Evolutionary conservation across 1,140 invertebrate species (phyloP).

Genomic region (Bombus difficillimus): DNA sequence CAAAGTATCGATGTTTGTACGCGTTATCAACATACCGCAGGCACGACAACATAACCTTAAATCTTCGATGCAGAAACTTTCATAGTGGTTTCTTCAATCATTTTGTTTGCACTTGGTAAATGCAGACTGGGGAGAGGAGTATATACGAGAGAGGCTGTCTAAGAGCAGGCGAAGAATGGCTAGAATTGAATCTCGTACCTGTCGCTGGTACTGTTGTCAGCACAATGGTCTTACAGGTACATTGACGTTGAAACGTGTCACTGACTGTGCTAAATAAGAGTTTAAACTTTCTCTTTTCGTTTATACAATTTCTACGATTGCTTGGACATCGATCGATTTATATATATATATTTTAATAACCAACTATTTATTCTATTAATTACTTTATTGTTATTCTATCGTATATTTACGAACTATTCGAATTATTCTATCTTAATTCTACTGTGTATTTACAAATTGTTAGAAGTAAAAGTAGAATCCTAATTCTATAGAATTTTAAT

Average conservation of each 20-base stretch:
- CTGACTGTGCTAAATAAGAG: conserved; percentile 4
- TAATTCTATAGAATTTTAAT: no score
- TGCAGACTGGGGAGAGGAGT: conserved; percentile 90
- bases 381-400: no score
- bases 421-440: no score
- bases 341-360: not conserved
- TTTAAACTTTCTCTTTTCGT: conserved; percentile 43
- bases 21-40: conserved; percentile 36
- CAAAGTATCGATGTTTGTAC: not conserved
- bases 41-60: conserved; percentile 38
- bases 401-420: no score
- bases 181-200: conserved; percentile 94
- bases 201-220: conserved; percentile 92
- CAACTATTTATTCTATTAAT: no score
- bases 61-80: conserved; percentile 14
- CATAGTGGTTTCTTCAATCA: conserved; percentile 54
- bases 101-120: conserved; percentile 66
- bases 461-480: no score
- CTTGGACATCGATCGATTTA: not conserved
- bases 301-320: not conserved
- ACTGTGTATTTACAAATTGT: no score
- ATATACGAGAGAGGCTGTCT: conserved; percentile 98
- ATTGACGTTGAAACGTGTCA: conserved; percentile 24
- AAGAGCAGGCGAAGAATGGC: conserved; percentile 95
- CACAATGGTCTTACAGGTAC: conserved; percentile 93